Base-by-base conservation (phyloP, 2,113 vertebrate genomes). In the Andinoacara biseriatus region DNA sequence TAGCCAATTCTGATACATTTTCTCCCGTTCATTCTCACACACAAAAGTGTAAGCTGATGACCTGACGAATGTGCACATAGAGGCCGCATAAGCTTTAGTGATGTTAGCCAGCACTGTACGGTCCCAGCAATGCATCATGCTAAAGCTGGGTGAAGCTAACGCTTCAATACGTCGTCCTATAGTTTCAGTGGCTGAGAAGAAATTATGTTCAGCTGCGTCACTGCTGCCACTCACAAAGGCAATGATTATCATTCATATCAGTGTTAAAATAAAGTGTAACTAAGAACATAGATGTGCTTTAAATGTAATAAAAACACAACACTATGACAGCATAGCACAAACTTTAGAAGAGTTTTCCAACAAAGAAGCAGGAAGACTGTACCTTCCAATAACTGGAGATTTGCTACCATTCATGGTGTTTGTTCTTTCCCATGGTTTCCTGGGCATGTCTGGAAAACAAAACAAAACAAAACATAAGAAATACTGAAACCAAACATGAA, bases 401-500 rank as follows among this genome's bases (percentile, higher is more conserved):
- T 99, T 99, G 97, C 97, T 99, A 96, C 98, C 98, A 61, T 99
- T 99, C 96, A 99, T 95, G 80, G 97, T 97, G 89, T 97, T 99
- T 89, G 97, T 96, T 95, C 98, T 96, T 94, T 99, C 98, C 98
- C 98, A 99, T 86, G 97, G 98, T 91, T 99, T 99, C 93, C 98
- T 97, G 87, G 97, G 96, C 95, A 97, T 96, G 94, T 99, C 98
- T 99, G 95, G 10, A 80, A 90, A 18, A 80, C 26, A 52, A 67
- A 54, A 52, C 22, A 59, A 33, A 74, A n/a, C n/a, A n/a, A n/a
- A n/a, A 24, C 20, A 69, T 11, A 38, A 46, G 46, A 76, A 58
- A 56, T 18, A 43, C 20, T 8, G 54, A 65, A 72, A 59, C 2
- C 17, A 33, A 65, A 54, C 67, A 52, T 72, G 17, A 35, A 22